phyloP scores from a whole-genome alignment of 2,797 vertebrate genomes.

The Sciurus carolinensis region DNA sequence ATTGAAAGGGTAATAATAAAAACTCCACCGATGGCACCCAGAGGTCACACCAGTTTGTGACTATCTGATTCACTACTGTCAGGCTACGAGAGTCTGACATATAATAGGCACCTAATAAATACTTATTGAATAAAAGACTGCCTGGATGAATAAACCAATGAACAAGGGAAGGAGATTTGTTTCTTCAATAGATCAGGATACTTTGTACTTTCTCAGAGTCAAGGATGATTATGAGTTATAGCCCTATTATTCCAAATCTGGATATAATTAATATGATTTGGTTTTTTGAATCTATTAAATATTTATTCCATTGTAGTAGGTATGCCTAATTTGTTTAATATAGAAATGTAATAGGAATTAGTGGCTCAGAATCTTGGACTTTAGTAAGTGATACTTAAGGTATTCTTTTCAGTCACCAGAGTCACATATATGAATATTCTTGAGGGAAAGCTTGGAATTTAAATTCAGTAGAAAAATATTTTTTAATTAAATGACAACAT shows the following conservation, averaged over 20 bases:
- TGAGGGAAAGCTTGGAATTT: slow-evolving; percentile 12
- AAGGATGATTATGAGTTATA: not conserved
- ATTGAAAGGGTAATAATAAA: slow-evolving; percentile 26
- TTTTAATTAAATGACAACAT: not conserved
- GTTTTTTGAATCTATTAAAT: slow-evolving; percentile 14
- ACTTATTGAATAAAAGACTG: not conserved
- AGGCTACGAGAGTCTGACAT: not conserved
- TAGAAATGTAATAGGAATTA: not conserved
- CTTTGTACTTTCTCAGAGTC: not conserved
- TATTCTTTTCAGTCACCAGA: slow-evolving; percentile 24
- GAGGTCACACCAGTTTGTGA: not conserved
- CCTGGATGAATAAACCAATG: not conserved
- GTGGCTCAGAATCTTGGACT: not conserved
- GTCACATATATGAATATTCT: slow-evolving; percentile 29
- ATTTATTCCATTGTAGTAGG: not conserved
- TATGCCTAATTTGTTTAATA: slow-evolving; percentile 49
- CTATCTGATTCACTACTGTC: not conserved
- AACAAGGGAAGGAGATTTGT: not conserved
- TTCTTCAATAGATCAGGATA: not conserved
- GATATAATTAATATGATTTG: slow-evolving; percentile 23
- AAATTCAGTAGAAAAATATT: slow-evolving; percentile 55
- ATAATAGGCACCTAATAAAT: not conserved
- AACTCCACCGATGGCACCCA: not conserved
- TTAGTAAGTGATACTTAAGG: slow-evolving; percentile 14
- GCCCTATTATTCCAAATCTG: not conserved